Evolutionary conservation across 2,888 invertebrate species (phyloP), one percentile per base, ranked within the genome.

Genomic region (Automeris io): DNA sequence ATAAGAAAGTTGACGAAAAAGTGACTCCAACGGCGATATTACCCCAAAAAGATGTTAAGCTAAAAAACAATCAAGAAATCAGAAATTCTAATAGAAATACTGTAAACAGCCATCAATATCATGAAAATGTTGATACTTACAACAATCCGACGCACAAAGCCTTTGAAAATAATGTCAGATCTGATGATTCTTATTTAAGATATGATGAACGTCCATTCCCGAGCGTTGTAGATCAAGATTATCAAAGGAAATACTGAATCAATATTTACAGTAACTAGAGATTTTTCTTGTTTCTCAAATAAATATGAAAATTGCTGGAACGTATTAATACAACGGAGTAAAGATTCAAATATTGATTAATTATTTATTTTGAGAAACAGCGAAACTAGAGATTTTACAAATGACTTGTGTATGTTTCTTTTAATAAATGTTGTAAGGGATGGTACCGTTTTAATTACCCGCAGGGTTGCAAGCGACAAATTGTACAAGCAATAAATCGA

Each of bases 401-500:
- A 63, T 58, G 61, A 63, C 70, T 63, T 61, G 58, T 69, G 61
- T 70, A 69, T 72, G 61, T 64, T 55, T 61, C 61, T 65, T 61
- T 66, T 67, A 83, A 85, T 83, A 82, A 85, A 85, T 63, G 73
- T 78, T 75, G 76, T 76, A 74, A 75, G 67, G 60, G 65, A 75
- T 60, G 58, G 57, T 53, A 58, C 54, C 61, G 68, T 72, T 75
- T 75, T 73, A 79, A 79, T 79, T 73, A 68, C 66, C 58, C 51
- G 47, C 55, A 52, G 61, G 63, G 62, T 61, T 54, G 59, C 63
- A 61, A 65, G 72, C 80, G 85, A 85, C 85, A 83, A 85, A 85
- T 85, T 83, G 82, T 79, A 73, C 81, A 61, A 73, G 82, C 64
- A 78, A 86, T 83, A 86, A 86, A 86, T 86, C 78, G 76, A 69